phyloP scores from a whole-genome alignment of 1,140 invertebrate genomes.

The Caenorhabditis tropicalis region DNA sequence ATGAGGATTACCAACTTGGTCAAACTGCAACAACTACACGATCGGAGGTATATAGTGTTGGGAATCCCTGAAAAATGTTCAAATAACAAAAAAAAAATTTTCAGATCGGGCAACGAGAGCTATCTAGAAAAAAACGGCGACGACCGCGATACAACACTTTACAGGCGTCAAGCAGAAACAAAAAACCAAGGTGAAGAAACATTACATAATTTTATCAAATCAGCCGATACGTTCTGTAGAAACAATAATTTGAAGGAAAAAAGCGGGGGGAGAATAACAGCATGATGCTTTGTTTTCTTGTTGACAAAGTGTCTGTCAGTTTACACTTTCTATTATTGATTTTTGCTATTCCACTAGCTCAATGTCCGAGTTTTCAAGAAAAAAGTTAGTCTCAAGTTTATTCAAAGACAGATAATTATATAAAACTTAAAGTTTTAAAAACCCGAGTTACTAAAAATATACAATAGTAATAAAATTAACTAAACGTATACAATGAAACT shows the following conservation, averaged over 20 bases:
- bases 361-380: neutral
- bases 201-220: neutral
- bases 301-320: neutral
- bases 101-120: constrained; percentile 6
- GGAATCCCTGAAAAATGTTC: too few relatives aligned
- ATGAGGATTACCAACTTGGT: neutral
- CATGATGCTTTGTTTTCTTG: neutral
- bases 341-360: neutral
- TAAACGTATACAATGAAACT: too few relatives aligned
- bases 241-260: neutral
- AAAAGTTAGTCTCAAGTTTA: neutral
- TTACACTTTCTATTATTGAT: neutral
- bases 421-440: too few relatives aligned
- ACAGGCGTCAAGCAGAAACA: neutral
- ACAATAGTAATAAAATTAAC: too few relatives aligned
- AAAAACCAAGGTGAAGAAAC: constrained; percentile 7
- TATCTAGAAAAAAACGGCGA: neutral
- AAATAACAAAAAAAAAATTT: too few relatives aligned
- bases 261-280: neutral
- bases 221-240: neutral
- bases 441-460: too few relatives aligned
- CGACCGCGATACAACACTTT: constrained; percentile 4
- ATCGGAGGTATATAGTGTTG: neutral
- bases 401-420: too few relatives aligned
- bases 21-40: neutral